phyloP scores from a whole-genome alignment of 2,888 invertebrate genomes.

The Oligia fasciuncula region DNA sequence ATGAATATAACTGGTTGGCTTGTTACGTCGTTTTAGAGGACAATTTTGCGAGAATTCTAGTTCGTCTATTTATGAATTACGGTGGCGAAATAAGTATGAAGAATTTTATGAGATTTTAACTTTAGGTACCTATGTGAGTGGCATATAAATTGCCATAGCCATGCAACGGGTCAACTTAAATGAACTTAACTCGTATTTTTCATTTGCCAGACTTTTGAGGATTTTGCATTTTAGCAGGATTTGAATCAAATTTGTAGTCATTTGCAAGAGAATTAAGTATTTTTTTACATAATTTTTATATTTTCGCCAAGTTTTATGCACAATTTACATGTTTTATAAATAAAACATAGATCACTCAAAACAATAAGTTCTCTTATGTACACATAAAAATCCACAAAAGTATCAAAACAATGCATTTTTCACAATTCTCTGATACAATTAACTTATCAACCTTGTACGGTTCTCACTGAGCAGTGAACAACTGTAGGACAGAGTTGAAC shows the following conservation, averaged over 20 bases:
- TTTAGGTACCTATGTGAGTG: neutral
- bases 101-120: neutral
- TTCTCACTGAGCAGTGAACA: slow-evolving; percentile 25
- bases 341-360: neutral
- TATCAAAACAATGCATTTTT: slow-evolving; percentile 41
- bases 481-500: slow-evolving; percentile 59
- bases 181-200: neutral
- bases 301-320: neutral
- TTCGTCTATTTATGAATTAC: neutral
- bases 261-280: neutral
- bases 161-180: neutral
- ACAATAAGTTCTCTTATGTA: neutral
- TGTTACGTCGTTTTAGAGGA: slow-evolving; percentile 44
- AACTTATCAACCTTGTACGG: slow-evolving; percentile 37
- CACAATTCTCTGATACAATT: slow-evolving; percentile 39
- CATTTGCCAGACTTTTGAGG: neutral
- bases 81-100: slow-evolving; percentile 13
- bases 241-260: neutral
- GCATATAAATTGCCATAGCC: neutral
- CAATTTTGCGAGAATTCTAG: slow-evolving; percentile 13
- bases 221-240: neutral
- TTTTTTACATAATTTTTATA: slow-evolving; percentile 17
- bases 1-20: slow-evolving; percentile 53
- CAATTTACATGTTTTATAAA: neutral
- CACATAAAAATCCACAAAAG: neutral